phyloP scores from a whole-genome alignment of 64 coral and sea anemone species.

The Actinia equina region DNA sequence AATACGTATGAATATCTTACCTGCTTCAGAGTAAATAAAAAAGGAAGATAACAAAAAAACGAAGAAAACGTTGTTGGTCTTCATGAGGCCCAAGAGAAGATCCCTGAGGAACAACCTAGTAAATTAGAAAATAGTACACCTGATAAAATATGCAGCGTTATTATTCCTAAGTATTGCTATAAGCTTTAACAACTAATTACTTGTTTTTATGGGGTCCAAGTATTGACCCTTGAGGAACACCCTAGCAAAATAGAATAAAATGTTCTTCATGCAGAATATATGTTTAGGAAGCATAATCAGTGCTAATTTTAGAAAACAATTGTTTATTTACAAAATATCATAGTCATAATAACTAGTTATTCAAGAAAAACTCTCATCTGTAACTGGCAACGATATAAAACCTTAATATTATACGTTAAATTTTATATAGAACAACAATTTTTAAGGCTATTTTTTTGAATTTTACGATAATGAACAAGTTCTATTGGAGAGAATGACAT shows the following conservation, averaged over 20 bases:
- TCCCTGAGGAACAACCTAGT: not conserved
- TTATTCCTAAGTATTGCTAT: not conserved
- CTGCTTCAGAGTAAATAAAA: not conserved
- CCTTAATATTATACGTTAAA: too few species aligned
- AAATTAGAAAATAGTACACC: not conserved
- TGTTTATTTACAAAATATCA: too few species aligned
- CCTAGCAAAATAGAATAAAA: not conserved
- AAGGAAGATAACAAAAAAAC: not conserved
- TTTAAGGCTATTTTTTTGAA: too few species aligned
- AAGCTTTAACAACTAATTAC: not conserved
- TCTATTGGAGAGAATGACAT: not conserved
- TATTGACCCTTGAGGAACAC: not conserved
- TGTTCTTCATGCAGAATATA: not conserved
- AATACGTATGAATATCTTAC: not conserved
- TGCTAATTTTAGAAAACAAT: too few species aligned
- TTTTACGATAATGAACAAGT: not conserved
- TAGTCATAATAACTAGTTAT: too few species aligned
- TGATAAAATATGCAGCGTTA: not conserved
- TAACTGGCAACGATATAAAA: too few species aligned
- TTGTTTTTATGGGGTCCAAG: not conserved
- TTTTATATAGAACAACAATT: too few species aligned
- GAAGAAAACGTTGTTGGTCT: not conserved
- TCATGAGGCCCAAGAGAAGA: not conserved
- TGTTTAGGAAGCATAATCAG: too few species aligned
- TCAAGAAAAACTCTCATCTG: too few species aligned